Evolutionary conservation across 2,888 invertebrate species (phyloP), one percentile per base, ranked within the genome.

Genomic region (Phalangium opilio): DNA sequence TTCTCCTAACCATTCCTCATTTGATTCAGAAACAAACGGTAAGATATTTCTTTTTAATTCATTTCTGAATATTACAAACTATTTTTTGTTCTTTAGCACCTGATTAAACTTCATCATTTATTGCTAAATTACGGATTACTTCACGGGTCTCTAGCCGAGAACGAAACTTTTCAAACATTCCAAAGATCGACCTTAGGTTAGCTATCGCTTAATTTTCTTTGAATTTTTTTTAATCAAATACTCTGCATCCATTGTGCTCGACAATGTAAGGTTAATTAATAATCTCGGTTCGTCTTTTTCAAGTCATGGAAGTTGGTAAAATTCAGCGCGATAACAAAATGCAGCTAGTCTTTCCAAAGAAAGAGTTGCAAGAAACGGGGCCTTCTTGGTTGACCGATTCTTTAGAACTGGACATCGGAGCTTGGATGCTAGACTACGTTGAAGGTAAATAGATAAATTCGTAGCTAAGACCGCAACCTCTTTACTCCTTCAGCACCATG

Each of bases 301-400:
- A n/a, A 52, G 53, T 46, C 5, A 41, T 50, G 4, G 51, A 50
- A 20, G 49, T 52, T 7, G 52, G 52, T 1, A 49, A 52, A 39
- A 46, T 52, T 1, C 52, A 48, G 17, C 49, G 50, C 34, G 52
- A 52, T 45, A 49, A 49, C 3, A 47, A 50, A 15, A 44, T 47
- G 14, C 27, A 43, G 3, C 40, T 52, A 14, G 45, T 38, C 21
- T 52, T 52, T 33, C 52, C 52, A 2, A 49, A 47, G n/a, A 7
- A 45, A 21, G 49, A 48, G 12, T 20, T 48, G 10, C 46, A 52
- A 12, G 43, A 48, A 20, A 42, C 49, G 14, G 51, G 48, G 17
- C 54, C 51, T 12, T 38, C 36, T 2, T 54, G 54, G 54, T 43
- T 54, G 12, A 54, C 52, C 2, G 54, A 54, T 38, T 50, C 49